Percentiles rank a stretch among this genome's conserved stretches.
Evolutionary conservation across 2,113 vertebrate species (phyloP).

Genomic region (Cairina moschata): DNA sequence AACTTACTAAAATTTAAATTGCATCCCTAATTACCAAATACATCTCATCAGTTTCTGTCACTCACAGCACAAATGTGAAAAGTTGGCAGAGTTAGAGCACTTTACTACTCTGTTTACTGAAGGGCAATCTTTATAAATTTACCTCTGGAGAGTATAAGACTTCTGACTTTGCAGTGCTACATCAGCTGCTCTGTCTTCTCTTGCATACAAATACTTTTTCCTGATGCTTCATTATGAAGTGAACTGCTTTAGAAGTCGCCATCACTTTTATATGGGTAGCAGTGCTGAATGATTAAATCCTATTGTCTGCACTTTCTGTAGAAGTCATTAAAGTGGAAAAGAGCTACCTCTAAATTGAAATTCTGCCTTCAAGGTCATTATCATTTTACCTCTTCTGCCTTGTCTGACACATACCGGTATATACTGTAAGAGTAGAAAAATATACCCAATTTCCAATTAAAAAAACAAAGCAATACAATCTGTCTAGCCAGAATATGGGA

Average conservation of each 20-base stretch:
- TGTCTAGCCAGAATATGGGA: not conserved
- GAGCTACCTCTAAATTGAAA: slow-evolving; percentile 37
- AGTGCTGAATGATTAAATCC: slow-evolving; percentile 24
- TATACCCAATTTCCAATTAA: slow-evolving; percentile 2
- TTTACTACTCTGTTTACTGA: slow-evolving; percentile 4
- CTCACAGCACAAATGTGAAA: not conserved
- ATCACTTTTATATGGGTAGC: slow-evolving; percentile 14
- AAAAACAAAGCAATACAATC: not conserved
- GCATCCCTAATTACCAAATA: slow-evolving; percentile 5
- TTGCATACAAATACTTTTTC: not conserved
- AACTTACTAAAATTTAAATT: slow-evolving; percentile 14
- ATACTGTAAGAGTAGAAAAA: not conserved
- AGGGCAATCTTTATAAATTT: not conserved
- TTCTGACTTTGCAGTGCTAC: not conserved
- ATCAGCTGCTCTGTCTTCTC: not conserved
- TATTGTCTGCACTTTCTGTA: slow-evolving; percentile 24
- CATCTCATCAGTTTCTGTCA: not conserved
- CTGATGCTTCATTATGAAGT: not conserved
- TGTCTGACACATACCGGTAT: not conserved
- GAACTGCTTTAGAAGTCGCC: not conserved
- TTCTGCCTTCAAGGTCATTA: slow-evolving; percentile 20
- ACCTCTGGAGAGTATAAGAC: not conserved
- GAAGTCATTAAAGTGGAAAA: slow-evolving; percentile 46
- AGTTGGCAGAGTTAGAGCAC: not conserved
- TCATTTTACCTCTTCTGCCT: slow-evolving; percentile 36